Percentiles rank a stretch among this genome's conserved stretches.
Evolutionary conservation across 2,113 vertebrate species (phyloP).

Genomic region (Ailuropoda melanoleuca): DNA sequence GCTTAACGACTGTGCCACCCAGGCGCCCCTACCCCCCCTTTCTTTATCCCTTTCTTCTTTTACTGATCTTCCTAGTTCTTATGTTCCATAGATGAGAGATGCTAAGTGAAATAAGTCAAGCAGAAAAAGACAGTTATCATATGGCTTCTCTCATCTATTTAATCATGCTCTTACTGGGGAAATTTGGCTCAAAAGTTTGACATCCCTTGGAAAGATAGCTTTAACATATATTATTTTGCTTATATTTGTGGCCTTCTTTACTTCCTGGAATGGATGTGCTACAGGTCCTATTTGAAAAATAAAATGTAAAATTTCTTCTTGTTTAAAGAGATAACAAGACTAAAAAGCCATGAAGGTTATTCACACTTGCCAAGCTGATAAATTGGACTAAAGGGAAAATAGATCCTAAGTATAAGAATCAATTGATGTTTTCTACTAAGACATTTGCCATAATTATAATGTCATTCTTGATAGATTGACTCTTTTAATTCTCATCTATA

Average conservation of each 20-base stretch:
- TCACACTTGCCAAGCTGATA: slow-evolving; percentile 39
- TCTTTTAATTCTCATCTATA: slow-evolving; percentile 20
- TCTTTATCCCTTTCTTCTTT: no score
- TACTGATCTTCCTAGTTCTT: no score
- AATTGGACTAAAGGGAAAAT: slow-evolving; percentile 20
- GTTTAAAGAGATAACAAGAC: neutral
- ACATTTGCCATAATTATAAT: slow-evolving; percentile 59
- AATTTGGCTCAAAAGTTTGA: neutral
- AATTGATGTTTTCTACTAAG: neutral
- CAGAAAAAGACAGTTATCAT: no score
- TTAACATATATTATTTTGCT: neutral
- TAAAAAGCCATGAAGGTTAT: slow-evolving; percentile 37
- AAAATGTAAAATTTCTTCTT: slow-evolving; percentile 1
- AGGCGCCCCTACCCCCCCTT: no score
- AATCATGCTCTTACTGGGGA: neutral
- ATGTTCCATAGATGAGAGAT: no score
- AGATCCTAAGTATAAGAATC: slow-evolving; percentile 21
- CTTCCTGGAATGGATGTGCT: neutral
- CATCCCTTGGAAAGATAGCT: neutral
- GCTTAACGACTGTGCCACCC: no score
- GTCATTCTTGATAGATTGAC: slow-evolving; percentile 26
- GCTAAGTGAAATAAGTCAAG: no score
- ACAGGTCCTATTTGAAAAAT: neutral
- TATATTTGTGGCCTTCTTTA: neutral
- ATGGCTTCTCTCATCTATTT: no score